These are phyloP conservation scores for Ambastaia sidthimunki DNA, from an alignment of 2,797 vertebrate genomes.

Conservation along the genomic window DNA sequence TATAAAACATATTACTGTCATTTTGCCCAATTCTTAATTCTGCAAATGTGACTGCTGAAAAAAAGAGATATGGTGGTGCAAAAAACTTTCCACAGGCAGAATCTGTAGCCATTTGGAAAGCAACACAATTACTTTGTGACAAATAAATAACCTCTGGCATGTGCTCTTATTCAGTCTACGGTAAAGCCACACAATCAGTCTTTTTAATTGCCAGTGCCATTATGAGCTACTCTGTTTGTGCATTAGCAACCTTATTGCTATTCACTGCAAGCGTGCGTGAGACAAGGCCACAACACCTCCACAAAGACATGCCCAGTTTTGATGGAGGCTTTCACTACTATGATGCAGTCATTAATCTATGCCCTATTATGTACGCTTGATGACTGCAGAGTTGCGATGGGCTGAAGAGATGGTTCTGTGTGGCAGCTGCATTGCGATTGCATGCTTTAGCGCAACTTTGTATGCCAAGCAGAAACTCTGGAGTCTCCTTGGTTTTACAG, in stretches of 20 bases:
- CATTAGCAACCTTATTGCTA: slow-evolving; percentile 74
- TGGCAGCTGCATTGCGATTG: not conserved
- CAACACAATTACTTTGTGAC: slow-evolving; percentile 57
- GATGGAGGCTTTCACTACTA: slow-evolving; percentile 62
- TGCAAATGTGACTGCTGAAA: not conserved
- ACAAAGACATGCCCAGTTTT: slow-evolving; percentile 59
- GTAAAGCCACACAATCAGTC: slow-evolving; percentile 65
- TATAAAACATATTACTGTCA: not conserved
- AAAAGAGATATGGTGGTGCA: not conserved
- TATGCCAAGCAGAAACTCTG: not conserved
- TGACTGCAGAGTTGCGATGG: slow-evolving; percentile 48
- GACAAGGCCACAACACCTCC: slow-evolving; percentile 61
- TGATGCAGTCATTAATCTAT: slow-evolving; percentile 72
- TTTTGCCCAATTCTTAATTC: not conserved
- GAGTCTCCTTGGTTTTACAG: not conserved
- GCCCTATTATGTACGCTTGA: slow-evolving; percentile 53
- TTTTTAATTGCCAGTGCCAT: slow-evolving; percentile 53
- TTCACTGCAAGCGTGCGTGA: slow-evolving; percentile 69
- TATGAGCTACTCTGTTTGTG: slow-evolving; percentile 57
- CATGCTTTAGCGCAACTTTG: not conserved
- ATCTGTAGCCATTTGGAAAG: slow-evolving; percentile 34
- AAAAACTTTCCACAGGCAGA: slow-evolving; percentile 11
- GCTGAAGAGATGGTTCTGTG: slow-evolving; percentile 20
- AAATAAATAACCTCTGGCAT: slow-evolving; percentile 56
- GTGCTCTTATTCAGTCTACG: slow-evolving; percentile 63